Evolutionary conservation across 1,140 invertebrate species (phyloP).

Genomic region (Drosophila pallidifrons): DNA sequence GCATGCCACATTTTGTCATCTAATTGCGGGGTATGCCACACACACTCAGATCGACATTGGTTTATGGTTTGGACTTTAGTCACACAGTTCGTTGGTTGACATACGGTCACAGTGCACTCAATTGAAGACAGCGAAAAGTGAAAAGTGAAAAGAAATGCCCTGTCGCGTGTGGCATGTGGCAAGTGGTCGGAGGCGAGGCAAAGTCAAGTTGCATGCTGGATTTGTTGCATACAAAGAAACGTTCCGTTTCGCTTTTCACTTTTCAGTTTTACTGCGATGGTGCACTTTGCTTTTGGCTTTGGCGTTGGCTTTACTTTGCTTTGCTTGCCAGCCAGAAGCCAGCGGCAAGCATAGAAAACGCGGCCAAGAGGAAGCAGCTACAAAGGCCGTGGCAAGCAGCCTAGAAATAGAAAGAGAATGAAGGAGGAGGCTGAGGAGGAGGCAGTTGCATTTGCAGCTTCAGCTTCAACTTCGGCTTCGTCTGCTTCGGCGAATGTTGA

Average conservation of each 20-base stretch:
- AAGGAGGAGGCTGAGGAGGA: neutral
- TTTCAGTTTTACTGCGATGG: neutral
- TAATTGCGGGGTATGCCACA: slow-evolving; percentile 35
- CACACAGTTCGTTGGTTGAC: slow-evolving; percentile 39
- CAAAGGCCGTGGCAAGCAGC: slow-evolving; percentile 40
- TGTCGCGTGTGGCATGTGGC: slow-evolving; percentile 4
- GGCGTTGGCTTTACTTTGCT: neutral
- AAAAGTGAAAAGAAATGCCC: slow-evolving; percentile 39
- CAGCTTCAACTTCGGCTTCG: neutral
- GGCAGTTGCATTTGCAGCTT: too few species aligned
- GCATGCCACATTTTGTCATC: slow-evolving; percentile 8
- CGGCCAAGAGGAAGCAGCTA: slow-evolving; percentile 34
- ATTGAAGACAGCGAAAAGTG: slow-evolving; percentile 49
- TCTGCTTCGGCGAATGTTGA: slow-evolving; percentile 60
- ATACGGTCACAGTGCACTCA: slow-evolving; percentile 18
- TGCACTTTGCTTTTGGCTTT: slow-evolving; percentile 35
- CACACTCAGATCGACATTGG: slow-evolving; percentile 34
- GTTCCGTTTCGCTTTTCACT: slow-evolving; percentile 21
- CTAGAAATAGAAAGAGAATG: slow-evolving; percentile 5
- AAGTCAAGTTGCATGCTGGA: slow-evolving; percentile 68
- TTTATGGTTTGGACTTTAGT: slow-evolving; percentile 24
- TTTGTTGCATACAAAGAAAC: slow-evolving; percentile 57
- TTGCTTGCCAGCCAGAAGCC: neutral
- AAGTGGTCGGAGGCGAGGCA: slow-evolving; percentile 14
- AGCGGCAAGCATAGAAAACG: slow-evolving; percentile 30